Evolutionary conservation across 1,140 invertebrate species (phyloP), one percentile per base, ranked within the genome.

Genomic region (Wasmannia auropunctata): DNA sequence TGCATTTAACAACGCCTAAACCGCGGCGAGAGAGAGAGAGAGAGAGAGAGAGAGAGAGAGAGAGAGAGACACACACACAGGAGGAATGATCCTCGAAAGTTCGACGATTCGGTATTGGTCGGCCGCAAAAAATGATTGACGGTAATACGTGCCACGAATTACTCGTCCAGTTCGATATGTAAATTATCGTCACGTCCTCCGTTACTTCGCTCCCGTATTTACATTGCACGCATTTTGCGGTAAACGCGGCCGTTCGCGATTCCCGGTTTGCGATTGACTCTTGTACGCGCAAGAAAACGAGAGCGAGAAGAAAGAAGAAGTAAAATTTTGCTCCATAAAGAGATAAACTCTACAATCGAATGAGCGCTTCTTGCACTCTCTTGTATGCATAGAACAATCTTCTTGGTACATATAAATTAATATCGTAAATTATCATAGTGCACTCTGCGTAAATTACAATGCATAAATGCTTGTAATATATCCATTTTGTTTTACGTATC

Each of bases 1-100:
- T 80, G 74, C 87, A 58, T 91, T 91, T 92, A 88, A 92, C 91
- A 88, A 87, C 46, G 46, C 1, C 63, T 49, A n/a, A 70, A 83
- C 16, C 56, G 28, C 87, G 77, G 16, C 16, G 19, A 62, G 40
- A n/a, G n/a, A n/a, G n/a, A n/a, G n/a, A n/a, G n/a, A n/a, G n/a
- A n/a, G n/a, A n/a, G n/a, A n/a, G n/a, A n/a, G n/a, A n/a, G n/a
- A n/a, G n/a, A n/a, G n/a, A n/a, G n/a, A n/a, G n/a, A n/a, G n/a
- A n/a, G n/a, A n/a, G n/a, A n/a, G n/a, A n/a, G n/a, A n/a, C n/a
- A n/a, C n/a, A n/a, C n/a, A n/a, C n/a, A 43, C 4, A 40, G n/a
- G 74, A 74, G 14, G 54, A 70, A 86, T 49, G 56, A 86, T 83
- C 28, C 87, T 49, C 67, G 76, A 86, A 88, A 77, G 72, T 62